phyloP scores from a whole-genome alignment of 1,140 invertebrate species.

The Oryzaephilus surinamensis region DNA sequence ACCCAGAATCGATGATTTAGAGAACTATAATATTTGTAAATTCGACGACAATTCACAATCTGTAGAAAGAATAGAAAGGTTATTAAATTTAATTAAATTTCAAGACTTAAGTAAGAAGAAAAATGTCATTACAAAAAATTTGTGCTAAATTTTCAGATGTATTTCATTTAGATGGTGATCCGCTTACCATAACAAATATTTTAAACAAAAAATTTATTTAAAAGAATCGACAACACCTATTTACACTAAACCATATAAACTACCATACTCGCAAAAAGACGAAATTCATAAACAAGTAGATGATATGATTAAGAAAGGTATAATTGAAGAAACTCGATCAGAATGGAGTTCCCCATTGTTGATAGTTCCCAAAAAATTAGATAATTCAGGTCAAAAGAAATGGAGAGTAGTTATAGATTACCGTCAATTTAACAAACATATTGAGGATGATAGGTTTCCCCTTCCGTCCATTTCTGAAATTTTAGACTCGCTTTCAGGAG shows the following conservation, averaged over 20 bases:
- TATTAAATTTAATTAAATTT: slow-evolving; percentile 16
- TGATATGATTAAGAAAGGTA: slow-evolving; percentile 17
- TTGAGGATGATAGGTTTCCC: slow-evolving; percentile 22
- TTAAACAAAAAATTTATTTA: slow-evolving; percentile 22
- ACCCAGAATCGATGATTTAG: slow-evolving; percentile 8
- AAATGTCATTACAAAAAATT: slow-evolving; percentile 17
- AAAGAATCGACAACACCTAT: slow-evolving; percentile 17
- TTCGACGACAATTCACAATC: slow-evolving; percentile 7
- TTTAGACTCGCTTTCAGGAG: slow-evolving; percentile 15
- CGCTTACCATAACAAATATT: slow-evolving; percentile 18
- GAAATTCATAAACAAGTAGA: slow-evolving; percentile 11
- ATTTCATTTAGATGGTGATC: slow-evolving; percentile 23
- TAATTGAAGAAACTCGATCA: slow-evolving; percentile 19
- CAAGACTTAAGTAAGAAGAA: slow-evolving; percentile 22
- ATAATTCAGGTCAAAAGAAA: slow-evolving; percentile 14
- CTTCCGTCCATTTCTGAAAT: slow-evolving; percentile 22
- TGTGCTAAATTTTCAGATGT: slow-evolving; percentile 25
- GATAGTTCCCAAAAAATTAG: slow-evolving; percentile 22
- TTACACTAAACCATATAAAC: slow-evolving; percentile 26
- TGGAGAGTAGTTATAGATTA: slow-evolving; percentile 22
- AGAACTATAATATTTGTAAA: slow-evolving; percentile 11
- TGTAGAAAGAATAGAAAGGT: slow-evolving; percentile 10
- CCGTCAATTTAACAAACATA: slow-evolving; percentile 14
- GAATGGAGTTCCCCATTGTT: slow-evolving; percentile 22
- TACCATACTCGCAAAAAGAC: slow-evolving; percentile 22